Evolutionary conservation across 2,797 vertebrate species (phyloP).

Genomic region (Benthosema pterotum): DNA sequence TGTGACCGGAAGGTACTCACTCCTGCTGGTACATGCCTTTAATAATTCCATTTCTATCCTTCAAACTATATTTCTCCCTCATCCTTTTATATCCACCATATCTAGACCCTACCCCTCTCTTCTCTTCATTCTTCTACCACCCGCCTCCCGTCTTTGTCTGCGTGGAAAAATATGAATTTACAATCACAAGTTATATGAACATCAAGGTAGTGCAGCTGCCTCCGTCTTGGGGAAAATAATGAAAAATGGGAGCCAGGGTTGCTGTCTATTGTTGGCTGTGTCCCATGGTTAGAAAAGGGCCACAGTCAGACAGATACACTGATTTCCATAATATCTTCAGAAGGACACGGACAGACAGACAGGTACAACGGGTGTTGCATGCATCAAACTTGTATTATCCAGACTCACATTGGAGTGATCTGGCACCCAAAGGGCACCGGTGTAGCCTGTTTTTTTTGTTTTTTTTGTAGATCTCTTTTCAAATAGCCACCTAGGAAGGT

Average conservation of each 20-base stretch:
- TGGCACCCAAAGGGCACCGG: too few relatives aligned
- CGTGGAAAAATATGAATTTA: constrained; percentile 72
- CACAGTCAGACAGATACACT: too few relatives aligned
- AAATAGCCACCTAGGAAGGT: too few relatives aligned
- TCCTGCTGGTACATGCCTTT: not conserved
- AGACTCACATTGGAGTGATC: too few relatives aligned
- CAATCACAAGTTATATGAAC: constrained; percentile 70
- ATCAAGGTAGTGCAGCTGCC: constrained; percentile 61
- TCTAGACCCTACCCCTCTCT: not conserved
- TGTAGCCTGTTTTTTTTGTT: too few relatives aligned
- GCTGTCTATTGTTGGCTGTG: too few relatives aligned
- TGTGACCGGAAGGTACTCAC: constrained; percentile 33
- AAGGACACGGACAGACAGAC: too few relatives aligned
- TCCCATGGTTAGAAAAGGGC: too few relatives aligned
- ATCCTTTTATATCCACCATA: not conserved
- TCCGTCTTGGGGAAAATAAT: constrained; percentile 13
- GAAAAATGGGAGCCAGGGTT: constrained; percentile 32
- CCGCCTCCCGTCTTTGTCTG: constrained; percentile 29
- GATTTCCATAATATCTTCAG: too few relatives aligned
- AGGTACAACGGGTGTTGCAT: too few relatives aligned
- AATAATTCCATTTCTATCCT: not conserved
- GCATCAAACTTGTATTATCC: too few relatives aligned
- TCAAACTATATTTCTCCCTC: constrained; percentile 32
- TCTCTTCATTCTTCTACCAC: not conserved
- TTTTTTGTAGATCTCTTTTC: too few relatives aligned